phyloP scores from a whole-genome alignment of 2,797 vertebrate genomes.

The Sebastes paucispinis region DNA sequence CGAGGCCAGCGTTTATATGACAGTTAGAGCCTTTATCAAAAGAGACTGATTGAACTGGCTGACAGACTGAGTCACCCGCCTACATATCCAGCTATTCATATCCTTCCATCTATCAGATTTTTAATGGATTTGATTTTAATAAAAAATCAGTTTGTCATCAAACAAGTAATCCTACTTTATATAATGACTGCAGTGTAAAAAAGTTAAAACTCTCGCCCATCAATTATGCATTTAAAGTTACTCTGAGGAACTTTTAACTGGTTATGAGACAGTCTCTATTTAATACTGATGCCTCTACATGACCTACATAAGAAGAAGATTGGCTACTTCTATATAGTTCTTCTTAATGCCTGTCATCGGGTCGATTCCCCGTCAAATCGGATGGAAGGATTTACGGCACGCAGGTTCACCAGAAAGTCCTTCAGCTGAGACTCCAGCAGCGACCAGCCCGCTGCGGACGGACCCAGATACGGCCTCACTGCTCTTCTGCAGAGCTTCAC shows the following conservation, averaged over 20 bases:
- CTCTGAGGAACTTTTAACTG: not conserved
- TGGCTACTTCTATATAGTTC: not conserved
- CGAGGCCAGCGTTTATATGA: not conserved
- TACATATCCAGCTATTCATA: conserved; percentile 14
- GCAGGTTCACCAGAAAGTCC: not conserved
- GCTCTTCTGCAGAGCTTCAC: no score
- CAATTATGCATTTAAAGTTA: not conserved
- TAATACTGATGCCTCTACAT: not conserved
- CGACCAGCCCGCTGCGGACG: no score
- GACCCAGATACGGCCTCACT: no score
- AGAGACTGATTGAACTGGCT: not conserved
- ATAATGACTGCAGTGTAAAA: not conserved
- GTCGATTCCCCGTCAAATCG: not conserved
- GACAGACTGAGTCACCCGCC: conserved; percentile 41
- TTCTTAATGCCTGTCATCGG: not conserved
- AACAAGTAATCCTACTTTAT: conserved; percentile 1
- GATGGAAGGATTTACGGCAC: not conserved
- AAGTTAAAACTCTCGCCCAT: not conserved
- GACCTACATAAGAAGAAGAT: not conserved
- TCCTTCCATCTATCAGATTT: not conserved
- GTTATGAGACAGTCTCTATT: not conserved
- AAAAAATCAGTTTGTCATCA: conserved; percentile 11
- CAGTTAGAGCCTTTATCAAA: conserved; percentile 38
- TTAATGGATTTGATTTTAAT: conserved; percentile 20
- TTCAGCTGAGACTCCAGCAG: not conserved